Evolutionary conservation across 2,113 vertebrate genomes (phyloP), one percentile per base, ranked within the genome.

Genomic region (Psilopogon haemacephalus): DNA sequence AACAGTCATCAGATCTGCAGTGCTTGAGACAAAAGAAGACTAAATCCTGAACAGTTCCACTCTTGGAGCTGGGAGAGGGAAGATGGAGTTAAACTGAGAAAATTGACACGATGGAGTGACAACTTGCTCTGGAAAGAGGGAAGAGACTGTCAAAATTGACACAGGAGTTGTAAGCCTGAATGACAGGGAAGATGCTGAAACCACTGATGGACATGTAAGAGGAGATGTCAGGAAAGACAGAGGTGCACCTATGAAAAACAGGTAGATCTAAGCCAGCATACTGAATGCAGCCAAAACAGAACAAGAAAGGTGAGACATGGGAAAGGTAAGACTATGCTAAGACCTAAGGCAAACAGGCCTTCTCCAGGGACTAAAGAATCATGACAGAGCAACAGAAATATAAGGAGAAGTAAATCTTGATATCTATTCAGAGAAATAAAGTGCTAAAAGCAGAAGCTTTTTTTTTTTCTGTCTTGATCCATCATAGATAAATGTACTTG

Each of bases 171-270:
- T 86, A 93, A 94, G 80, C n/a, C 62, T 88, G 84, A 95, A 18
- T 88, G 92, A 90, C 76, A 90, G 56, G 35, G 21, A 86, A 86
- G 80, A 81, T 62, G 70, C 71, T 81, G 65, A 93, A 95, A 74
- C 16, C 0, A 0, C 44, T 93, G 92, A 95, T 33, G 55, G 80
- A 92, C 73, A 32, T 15, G 56, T 21, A 74, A 60, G 21, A 89
- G 59, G 23, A 72, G 50, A 85, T 87, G 68, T 83, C 82, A 87
- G 74, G 46, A 70, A 79, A 82, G 46, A 54, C 27, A 60, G 27
- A 88, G 52, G 54, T 17, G 42, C 38, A 60, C 15, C 48, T 84
- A 5, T 52, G 42, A 75, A 64, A 35, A 73, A 54, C 44, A 73
- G 64, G 30, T 48, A 80, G 63, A 26, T 77, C 84, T 70, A 64